Base-by-base conservation (phyloP, 2,797 vertebrate species). In the Sparus aurata region DNA sequence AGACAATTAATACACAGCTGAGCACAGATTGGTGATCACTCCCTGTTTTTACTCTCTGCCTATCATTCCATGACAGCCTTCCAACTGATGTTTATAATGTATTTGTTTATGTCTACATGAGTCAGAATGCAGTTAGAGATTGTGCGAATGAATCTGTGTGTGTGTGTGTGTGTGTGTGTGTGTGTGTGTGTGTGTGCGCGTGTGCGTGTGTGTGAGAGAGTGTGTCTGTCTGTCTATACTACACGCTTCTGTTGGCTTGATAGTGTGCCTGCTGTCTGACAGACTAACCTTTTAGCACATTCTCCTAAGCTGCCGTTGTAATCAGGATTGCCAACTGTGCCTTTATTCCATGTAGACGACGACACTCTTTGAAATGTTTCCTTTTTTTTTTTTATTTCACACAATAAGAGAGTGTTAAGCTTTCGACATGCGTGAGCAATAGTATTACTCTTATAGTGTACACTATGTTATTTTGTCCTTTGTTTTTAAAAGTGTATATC, bases 241-340 rank as follows among this genome's bases (percentile, higher is more conserved):
- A 71, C 71, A 57, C 30, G 70, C 76, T 80, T 80, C 60, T 75
- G 59, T 89, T 66, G 73, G 85, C 83, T 89, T 65, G 69, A 76
- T 85, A 83, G 87, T 73, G 84, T 85, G 82, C 82, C 82, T 84
- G 82, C 75, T 59, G 68, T 75, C 67, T 75, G 65, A 70, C 61
- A 59, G 66, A 82, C 71, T 72, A 68, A 64, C 45, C 62, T 82
- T 74, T 72, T 81, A 83, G 71, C 86, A 85, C 82, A 65, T 89
- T 77, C 75, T 88, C 86, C 84, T 81, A 83, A 88, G 84, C 87
- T 87, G 76, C 87, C 90, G 77, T 87, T 79, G 82, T 82, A 74
- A 90, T 93, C 93, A 94, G 92, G 92, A 93, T 91, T 53, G 87
- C 95, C 94, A 85, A 82, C 87, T 64, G 95, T 96, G 95, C 95